Evolutionary conservation across 2,888 invertebrate species (phyloP).

Genomic region (Clusia tigrina): DNA sequence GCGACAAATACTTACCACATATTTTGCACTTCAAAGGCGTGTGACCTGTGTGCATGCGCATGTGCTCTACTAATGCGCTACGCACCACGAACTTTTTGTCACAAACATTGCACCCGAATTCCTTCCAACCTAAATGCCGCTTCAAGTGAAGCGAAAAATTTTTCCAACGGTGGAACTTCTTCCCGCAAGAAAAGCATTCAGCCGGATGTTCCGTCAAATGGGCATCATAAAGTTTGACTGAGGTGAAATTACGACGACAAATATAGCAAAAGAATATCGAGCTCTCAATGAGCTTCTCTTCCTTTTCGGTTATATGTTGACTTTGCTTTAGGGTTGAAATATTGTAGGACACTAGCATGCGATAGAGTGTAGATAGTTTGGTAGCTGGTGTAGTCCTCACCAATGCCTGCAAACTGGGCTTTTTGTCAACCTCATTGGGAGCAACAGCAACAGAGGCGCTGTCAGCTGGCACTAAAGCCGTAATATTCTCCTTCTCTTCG

Average conservation of each 20-base stretch:
- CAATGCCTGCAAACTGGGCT: constrained; percentile 39
- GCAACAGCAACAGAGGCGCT: constrained; percentile 1
- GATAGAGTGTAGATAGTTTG: constrained; percentile 59
- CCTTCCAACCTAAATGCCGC: constrained; percentile 81
- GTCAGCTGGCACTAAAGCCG: constrained; percentile 29
- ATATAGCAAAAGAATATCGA: constrained; percentile 68
- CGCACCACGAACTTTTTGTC: constrained; percentile 84
- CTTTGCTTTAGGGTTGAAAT: constrained; percentile 60
- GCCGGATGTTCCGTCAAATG: constrained; percentile 83
- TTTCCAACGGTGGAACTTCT: constrained; percentile 77
- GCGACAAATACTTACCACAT: constrained; percentile 67
- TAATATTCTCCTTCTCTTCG: constrained; percentile 47
- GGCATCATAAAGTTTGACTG: constrained; percentile 74
- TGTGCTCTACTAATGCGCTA: constrained; percentile 83
- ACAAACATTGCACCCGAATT: constrained; percentile 76
- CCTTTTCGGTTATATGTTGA: constrained; percentile 55
- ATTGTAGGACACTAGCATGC: constrained; percentile 62
- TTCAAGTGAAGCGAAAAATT: constrained; percentile 81
- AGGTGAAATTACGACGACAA: constrained; percentile 73
- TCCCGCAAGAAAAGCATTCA: constrained; percentile 83
- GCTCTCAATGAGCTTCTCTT: constrained; percentile 58
- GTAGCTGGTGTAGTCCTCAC: constrained; percentile 52
- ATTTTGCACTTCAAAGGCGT: constrained; percentile 81
- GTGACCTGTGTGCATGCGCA: constrained; percentile 83
- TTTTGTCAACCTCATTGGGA: constrained; percentile 37